A percentile compares a stretch with the other conserved stretches of the same genome.
phyloP scores from a whole-genome alignment of 2,888 invertebrate species.

The Apodemia mormo region DNA sequence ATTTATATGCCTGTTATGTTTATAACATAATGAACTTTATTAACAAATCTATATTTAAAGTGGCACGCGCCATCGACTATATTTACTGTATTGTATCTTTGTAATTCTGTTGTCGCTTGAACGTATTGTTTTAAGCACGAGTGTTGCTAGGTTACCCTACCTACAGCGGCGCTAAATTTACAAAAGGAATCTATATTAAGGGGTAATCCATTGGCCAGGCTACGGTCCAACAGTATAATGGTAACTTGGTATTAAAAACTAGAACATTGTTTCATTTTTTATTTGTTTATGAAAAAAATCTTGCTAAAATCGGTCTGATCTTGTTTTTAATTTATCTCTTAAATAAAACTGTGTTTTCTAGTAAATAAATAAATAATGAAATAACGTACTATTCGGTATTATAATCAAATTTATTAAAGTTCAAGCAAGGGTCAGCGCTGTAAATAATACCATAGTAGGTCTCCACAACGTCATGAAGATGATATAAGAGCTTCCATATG shows the following conservation, averaged over 20 bases:
- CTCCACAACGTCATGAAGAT: not conserved
- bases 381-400: not conserved
- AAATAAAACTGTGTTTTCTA: not conserved
- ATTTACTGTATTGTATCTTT: constrained; percentile 74
- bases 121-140: constrained; percentile 75
- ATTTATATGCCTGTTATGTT: constrained; percentile 82
- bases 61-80: constrained; percentile 82
- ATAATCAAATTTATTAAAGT: too few species aligned
- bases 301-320: not conserved
- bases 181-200: constrained; percentile 33
- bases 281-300: not conserved
- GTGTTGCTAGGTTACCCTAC: constrained; percentile 71
- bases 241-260: not conserved
- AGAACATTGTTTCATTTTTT: not conserved
- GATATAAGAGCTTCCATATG: not conserved
- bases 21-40: constrained; percentile 80
- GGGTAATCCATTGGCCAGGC: not conserved
- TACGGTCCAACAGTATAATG: not conserved
- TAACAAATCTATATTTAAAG: constrained; percentile 64
- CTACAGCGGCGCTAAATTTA: constrained; percentile 61
- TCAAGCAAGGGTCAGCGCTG: not conserved
- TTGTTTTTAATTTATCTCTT: not conserved
- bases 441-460: not conserved
- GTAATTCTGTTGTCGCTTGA: constrained; percentile 77
- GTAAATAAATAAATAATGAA: not conserved